These are phyloP conservation scores for Mylabris phalerata DNA, from an alignment of 1,140 invertebrate genomes.

Conservation along the genomic window DNA sequence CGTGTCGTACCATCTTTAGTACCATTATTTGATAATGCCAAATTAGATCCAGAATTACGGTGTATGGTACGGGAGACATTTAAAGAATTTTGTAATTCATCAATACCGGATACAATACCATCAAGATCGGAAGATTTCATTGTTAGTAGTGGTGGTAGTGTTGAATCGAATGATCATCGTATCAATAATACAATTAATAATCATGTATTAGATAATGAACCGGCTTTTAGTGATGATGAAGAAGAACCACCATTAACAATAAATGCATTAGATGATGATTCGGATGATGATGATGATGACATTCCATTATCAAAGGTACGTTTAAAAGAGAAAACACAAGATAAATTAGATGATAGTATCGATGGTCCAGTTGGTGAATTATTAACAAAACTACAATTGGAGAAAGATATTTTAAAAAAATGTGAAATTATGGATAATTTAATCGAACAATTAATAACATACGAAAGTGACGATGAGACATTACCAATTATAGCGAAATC, in stretches of 20 bases:
- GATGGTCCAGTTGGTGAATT: slow-evolving; percentile 33
- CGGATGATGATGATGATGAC: slow-evolving; percentile 86
- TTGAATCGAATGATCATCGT: slow-evolving; percentile 40
- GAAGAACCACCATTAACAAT: slow-evolving; percentile 53
- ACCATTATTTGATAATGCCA: slow-evolving; percentile 88
- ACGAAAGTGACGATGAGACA: slow-evolving; percentile 47
- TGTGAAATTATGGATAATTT: slow-evolving; percentile 67
- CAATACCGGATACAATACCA: slow-evolving; percentile 44
- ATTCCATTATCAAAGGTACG: slow-evolving; percentile 65
- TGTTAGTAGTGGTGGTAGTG: slow-evolving; percentile 36
- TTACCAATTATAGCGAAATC: slow-evolving; percentile 48
- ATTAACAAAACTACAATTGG: slow-evolving; percentile 46
- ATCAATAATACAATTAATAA: slow-evolving; percentile 31
- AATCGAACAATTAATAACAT: slow-evolving; percentile 55
- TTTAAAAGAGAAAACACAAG: slow-evolving; percentile 39
- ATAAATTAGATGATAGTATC: slow-evolving; percentile 42
- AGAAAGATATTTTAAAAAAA: slow-evolving; percentile 57
- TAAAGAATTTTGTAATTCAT: slow-evolving; percentile 76
- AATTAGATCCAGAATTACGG: slow-evolving; percentile 83
- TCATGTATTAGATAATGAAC: slow-evolving; percentile 51
- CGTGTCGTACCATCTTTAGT: slow-evolving; percentile 82
- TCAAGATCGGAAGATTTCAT: slow-evolving; percentile 42
- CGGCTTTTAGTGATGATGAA: slow-evolving; percentile 75
- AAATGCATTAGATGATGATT: slow-evolving; percentile 57
- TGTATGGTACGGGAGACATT: slow-evolving; percentile 83